A percentile compares a stretch with the other conserved stretches of the same genome.
Evolutionary conservation across 1,140 invertebrate genomes (phyloP).

Genomic region (Brachionus calyciflorus): DNA sequence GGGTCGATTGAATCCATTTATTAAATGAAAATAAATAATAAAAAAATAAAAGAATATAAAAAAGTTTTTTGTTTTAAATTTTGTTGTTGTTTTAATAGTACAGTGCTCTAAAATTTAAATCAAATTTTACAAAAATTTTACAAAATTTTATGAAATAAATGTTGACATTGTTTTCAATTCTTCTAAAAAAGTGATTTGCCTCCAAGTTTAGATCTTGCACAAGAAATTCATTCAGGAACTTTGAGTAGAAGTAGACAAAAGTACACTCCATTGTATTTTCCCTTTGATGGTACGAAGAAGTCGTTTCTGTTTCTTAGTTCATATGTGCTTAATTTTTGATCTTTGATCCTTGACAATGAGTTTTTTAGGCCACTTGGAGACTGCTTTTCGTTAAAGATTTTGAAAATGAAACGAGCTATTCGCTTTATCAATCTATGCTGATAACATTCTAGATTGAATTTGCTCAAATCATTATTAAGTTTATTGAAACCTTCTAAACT

Average conservation of each 20-base stretch:
- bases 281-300: not conserved
- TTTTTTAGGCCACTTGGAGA: not conserved
- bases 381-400: not conserved
- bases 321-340: not conserved
- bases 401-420: not conserved
- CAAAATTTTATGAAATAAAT: not conserved
- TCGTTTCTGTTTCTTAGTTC: not conserved
- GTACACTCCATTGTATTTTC: not conserved
- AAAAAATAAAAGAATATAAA: no score
- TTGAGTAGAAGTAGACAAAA: not conserved
- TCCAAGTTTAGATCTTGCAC: not conserved
- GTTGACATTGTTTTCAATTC: not conserved
- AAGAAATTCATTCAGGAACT: not conserved
- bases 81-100: no score
- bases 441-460: no score
- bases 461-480: not conserved
- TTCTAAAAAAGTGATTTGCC: not conserved
- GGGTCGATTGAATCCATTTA: no score
- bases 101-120: not conserved
- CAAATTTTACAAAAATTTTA: not conserved
- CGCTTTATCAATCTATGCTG: no score
- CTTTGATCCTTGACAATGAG: not conserved
- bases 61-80: no score
- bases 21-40: no score
- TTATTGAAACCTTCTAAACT: conserved; percentile 1